These are phyloP conservation scores for Phalloptychus januarius DNA, from an alignment of 2,797 vertebrate species.

Conservation along the genomic window DNA sequence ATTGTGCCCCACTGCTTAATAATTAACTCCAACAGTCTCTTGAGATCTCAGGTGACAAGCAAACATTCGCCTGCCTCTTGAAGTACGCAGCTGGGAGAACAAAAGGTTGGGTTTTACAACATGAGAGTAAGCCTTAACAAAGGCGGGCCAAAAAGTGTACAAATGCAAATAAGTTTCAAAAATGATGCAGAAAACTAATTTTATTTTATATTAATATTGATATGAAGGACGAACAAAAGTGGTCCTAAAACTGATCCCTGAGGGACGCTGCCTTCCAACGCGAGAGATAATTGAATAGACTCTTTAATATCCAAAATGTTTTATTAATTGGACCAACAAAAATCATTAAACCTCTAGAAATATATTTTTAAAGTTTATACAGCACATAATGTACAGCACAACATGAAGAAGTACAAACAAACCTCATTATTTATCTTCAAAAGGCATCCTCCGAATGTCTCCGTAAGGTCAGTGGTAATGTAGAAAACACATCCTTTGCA, in stretches of 20 bases:
- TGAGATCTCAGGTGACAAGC: constrained; percentile 42
- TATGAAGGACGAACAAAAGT: neutral
- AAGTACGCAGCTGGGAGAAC: neutral
- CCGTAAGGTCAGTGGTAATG: constrained; percentile 10
- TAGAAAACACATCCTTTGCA: constrained; percentile 1
- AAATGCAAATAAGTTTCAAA: neutral
- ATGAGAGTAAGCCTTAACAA: neutral
- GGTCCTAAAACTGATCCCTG: neutral
- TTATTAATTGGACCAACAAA: constrained; percentile 36
- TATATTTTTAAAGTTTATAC: neutral
- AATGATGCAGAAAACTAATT: neutral
- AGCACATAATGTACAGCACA: constrained; percentile 9
- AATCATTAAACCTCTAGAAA: constrained; percentile 14
- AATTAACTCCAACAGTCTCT: constrained; percentile 47
- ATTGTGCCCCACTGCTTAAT: constrained; percentile 45
- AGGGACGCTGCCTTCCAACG: neutral
- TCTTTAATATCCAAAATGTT: constrained; percentile 11
- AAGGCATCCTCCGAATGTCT: constrained; percentile 9
- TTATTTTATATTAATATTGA: no score
- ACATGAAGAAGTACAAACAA: constrained; percentile 23
- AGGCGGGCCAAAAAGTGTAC: neutral
- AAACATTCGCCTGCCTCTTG: constrained; percentile 22
- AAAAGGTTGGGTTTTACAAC: constrained; percentile 16
- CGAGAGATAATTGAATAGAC: neutral
- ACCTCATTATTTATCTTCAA: neutral